Evolutionary conservation across 2,113 vertebrate species (phyloP).

Genomic region (crab-eating macaque (Macaca fascicularis)): DNA sequence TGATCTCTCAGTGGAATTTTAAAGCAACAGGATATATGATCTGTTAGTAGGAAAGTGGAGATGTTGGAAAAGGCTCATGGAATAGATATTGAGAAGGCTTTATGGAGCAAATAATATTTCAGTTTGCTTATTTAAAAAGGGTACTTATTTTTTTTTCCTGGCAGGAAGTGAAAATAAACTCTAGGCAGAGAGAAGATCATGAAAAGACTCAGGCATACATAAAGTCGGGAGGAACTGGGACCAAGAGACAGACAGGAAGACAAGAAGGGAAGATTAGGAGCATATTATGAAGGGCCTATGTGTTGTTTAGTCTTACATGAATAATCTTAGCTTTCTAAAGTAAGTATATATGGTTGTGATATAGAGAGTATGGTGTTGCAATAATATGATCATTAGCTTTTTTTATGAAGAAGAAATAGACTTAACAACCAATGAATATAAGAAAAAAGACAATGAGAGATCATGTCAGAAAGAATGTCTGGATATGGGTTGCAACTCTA

Average conservation of each 20-base stretch:
- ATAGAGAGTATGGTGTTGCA: neutral
- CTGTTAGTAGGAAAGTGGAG: neutral
- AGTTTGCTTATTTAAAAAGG: neutral
- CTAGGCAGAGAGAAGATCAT: neutral
- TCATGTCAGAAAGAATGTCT: neutral
- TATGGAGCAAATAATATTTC: slow-evolving; percentile 8
- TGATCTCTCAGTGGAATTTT: neutral
- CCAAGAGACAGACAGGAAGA: neutral
- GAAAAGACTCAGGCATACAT: neutral
- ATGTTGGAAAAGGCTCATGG: neutral
- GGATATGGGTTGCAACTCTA: neutral
- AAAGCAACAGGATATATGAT: neutral
- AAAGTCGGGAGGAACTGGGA: neutral
- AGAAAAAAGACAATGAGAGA: neutral
- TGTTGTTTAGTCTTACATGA: neutral
- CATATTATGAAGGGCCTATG: neutral
- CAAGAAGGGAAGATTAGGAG: neutral
- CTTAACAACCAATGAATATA: neutral
- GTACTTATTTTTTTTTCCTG: neutral
- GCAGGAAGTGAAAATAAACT: neutral
- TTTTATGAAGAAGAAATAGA: neutral
- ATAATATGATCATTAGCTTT: neutral
- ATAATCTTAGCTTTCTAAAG: neutral
- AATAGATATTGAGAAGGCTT: neutral
- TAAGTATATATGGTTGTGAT: neutral